These are phyloP conservation scores for Odontocerum albicorne DNA, from an alignment of 2,888 invertebrate species.

Conservation along the genomic window DNA sequence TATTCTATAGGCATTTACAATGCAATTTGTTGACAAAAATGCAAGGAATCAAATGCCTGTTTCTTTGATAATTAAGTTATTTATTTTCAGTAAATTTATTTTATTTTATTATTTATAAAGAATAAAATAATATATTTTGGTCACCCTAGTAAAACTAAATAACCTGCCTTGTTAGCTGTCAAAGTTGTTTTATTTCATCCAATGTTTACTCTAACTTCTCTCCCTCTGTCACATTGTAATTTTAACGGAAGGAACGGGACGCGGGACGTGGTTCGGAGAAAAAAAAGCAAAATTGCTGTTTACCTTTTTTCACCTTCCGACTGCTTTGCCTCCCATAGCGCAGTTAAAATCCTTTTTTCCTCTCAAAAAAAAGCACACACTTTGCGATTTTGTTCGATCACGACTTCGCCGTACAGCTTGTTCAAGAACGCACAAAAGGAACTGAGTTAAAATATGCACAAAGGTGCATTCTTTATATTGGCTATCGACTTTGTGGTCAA, in stretches of 20 bases:
- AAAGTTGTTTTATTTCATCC: conserved; percentile 30
- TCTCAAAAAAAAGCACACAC: not conserved
- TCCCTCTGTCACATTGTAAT: conserved; percentile 16
- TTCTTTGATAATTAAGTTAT: no score
- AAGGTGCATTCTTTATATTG: no score
- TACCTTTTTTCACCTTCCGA: conserved; percentile 28
- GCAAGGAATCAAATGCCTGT: no score
- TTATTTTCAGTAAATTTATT: no score
- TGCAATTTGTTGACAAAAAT: no score
- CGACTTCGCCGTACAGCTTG: no score
- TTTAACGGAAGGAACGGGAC: conserved; percentile 21
- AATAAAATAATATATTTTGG: conserved; percentile 6
- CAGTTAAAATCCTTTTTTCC: conserved; percentile 10
- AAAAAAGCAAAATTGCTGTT: conserved; percentile 29
- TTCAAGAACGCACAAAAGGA: no score
- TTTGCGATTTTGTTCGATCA: not conserved
- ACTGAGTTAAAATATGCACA: no score
- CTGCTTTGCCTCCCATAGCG: conserved; percentile 34
- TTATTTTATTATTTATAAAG: no score
- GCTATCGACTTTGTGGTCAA: no score
- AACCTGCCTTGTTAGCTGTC: conserved; percentile 34
- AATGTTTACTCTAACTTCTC: conserved; percentile 34
- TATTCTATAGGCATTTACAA: no score
- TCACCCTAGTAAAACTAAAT: conserved; percentile 14
- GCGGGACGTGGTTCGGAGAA: conserved; percentile 5